Conservation (phyloP, 2,113 vertebrate genomes). For the Sorex araneus region DNA sequence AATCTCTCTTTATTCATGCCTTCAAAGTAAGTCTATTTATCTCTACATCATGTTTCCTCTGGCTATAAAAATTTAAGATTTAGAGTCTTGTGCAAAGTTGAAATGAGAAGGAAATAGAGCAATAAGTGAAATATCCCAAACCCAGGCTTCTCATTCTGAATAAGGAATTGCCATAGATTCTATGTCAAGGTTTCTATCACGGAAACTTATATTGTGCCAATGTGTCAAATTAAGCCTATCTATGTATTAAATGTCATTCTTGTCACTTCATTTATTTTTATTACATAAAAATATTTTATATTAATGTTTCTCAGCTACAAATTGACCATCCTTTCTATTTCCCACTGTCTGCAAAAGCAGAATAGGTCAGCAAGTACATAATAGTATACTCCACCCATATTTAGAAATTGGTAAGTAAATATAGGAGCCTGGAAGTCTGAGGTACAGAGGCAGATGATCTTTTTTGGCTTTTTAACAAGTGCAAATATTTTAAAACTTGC, state of each 20-base stretch:
- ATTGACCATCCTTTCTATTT: constrained; percentile 31
- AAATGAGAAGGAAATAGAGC: constrained; percentile 55
- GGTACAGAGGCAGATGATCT: constrained; percentile 39
- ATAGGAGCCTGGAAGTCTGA: constrained; percentile 76
- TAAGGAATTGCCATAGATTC: constrained; percentile 25
- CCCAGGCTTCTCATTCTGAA: neutral
- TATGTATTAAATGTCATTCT: constrained; percentile 50
- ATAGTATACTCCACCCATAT: constrained; percentile 55
- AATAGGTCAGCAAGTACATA: constrained; percentile 24
- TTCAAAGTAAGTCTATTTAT: neutral
- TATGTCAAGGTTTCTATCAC: neutral
- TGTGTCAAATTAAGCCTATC: constrained; percentile 35
- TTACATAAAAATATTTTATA: constrained; percentile 49
- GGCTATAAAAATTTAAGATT: constrained; percentile 39
- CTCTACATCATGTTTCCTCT: neutral
- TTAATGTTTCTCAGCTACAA: constrained; percentile 36
- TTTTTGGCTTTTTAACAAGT: constrained; percentile 74
- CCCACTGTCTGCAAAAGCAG: neutral
- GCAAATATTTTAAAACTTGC: constrained; percentile 74
- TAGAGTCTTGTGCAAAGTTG: constrained; percentile 18
- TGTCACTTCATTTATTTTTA: constrained; percentile 40
- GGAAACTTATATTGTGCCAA: neutral
- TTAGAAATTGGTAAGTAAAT: constrained; percentile 74
- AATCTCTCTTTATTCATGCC: constrained; percentile 23
- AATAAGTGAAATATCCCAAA: neutral